phyloP scores from a whole-genome alignment of 64 coral and sea anemone genomes.

The Montipora sp. region DNA sequence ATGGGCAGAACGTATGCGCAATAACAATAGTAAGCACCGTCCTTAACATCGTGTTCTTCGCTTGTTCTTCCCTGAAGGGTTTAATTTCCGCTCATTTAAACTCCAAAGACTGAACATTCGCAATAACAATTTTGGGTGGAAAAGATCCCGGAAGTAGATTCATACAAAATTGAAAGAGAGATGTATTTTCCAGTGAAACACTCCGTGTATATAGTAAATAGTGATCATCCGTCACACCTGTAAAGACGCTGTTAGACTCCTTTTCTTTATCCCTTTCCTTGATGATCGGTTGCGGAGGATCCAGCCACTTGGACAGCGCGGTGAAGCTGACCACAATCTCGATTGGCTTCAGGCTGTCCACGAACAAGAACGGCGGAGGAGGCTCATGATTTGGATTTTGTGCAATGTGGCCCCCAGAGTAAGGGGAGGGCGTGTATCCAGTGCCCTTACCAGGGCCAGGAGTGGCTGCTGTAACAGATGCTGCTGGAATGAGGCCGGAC shows the following conservation, averaged over 20 bases:
- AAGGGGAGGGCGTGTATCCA: constrained; percentile 77
- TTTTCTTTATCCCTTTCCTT: constrained; percentile 91
- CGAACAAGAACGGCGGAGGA: constrained; percentile 92
- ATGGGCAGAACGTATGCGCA: no score
- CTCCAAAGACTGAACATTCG: no score
- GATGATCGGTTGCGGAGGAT: constrained; percentile 89
- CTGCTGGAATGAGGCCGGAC: constrained; percentile 76
- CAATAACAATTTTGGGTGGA: no score
- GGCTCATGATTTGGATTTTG: constrained; percentile 66
- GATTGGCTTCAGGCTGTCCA: constrained; percentile 88
- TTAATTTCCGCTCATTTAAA: no score
- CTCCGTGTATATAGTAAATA: no score
- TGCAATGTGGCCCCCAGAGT: constrained; percentile 40
- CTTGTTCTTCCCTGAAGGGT: no score
- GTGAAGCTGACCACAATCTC: constrained; percentile 94
- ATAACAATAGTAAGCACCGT: no score
- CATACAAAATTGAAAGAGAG: no score
- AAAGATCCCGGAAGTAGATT: no score
- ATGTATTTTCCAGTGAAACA: no score
- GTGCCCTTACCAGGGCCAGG: constrained; percentile 80
- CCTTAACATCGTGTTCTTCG: no score
- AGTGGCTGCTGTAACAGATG: constrained; percentile 79
- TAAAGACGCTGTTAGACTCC: constrained; percentile 58
- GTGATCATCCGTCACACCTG: constrained; percentile 13
- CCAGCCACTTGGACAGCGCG: constrained; percentile 86